Base-by-base conservation (phyloP, 1,140 invertebrate species). In the Calycopis cecrops region DNA sequence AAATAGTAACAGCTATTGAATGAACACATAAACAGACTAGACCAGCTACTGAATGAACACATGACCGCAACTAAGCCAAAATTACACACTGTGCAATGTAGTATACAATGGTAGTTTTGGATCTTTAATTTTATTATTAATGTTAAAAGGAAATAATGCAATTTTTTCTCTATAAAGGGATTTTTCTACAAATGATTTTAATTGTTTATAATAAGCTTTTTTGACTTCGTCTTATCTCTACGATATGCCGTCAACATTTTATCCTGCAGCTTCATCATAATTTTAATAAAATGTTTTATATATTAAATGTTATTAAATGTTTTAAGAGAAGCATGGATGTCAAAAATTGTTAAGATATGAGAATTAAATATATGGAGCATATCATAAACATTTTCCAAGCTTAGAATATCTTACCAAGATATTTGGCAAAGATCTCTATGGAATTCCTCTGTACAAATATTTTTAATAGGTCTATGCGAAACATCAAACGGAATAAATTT, bases 221-320 rank as follows among this genome's bases (percentile, higher is more conserved):
- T 51, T 8, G 14, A 38, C 2, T 58, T 48, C 9, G n/a, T 49
- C 33, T 54, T 65, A 17, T 47, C 28, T 21, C 37, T 48, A 0
- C 12, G 10, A 35, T 35, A 56, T 9, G 10, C 11, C 28, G 21
- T 12, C n/a, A 28, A 14, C 1, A 59, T 59, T n/a, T 49, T 18
- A 54, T 65, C 53, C 0, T 59, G 55, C 9, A 59, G 21, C 4
- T 14, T 38, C 44, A 65, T 65, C 59, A 61, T 65, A 14, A 47
- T n/a, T 59, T 54, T 65, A 17, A 62, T 57, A 0, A 48, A 57
- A 17, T 59, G 16, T 9, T 57, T 63, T 4, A 63, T 57, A 57
- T 57, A 63, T 54, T 11, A 35, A 54, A 48, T 59, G 1, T 50
- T 51, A 1, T 35, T 11, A 40, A 42, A 4, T n/a, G 33, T 34